phyloP scores from a whole-genome alignment of 2,888 invertebrate genomes.

The Sesamia inferens region DNA sequence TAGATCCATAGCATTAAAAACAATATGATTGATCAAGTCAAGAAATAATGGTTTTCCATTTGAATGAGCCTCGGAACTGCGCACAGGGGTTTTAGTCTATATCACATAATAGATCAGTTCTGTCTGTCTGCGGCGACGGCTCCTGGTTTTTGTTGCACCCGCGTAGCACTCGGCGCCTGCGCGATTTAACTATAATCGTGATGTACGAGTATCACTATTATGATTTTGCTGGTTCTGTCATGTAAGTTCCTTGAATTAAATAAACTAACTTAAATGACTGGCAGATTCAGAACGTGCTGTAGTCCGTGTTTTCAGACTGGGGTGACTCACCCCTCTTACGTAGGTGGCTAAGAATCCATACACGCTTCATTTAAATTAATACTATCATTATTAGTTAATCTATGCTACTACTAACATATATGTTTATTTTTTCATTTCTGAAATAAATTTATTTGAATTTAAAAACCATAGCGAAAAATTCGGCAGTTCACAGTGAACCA shows the following conservation, averaged over 20 bases:
- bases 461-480: background rate
- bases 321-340: too few species aligned
- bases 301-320: too few species aligned
- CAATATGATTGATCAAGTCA: constrained; percentile 3
- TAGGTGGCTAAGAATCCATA: too few species aligned
- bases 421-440: too few species aligned
- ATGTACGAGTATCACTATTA: background rate
- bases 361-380: too few species aligned
- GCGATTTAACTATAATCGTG: constrained; percentile 7
- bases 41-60: constrained; percentile 13
- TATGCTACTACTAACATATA: too few species aligned
- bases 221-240: background rate
- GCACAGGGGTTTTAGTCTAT: constrained; percentile 26
- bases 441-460: too few species aligned
- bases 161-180: constrained; percentile 21
- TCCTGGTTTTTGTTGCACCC: constrained; percentile 58
- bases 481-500: background rate
- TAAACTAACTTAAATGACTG: background rate
- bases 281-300: background rate
- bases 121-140: constrained; percentile 39
- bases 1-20: background rate
- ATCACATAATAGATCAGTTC: constrained; percentile 40
- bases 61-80: constrained; percentile 8
- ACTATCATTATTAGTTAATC: too few species aligned
- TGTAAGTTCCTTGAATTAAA: background rate